Evolutionary conservation across 2,113 vertebrate genomes (phyloP), one percentile per base, ranked within the genome.

Genomic region (Ceyx cyanopectus): DNA sequence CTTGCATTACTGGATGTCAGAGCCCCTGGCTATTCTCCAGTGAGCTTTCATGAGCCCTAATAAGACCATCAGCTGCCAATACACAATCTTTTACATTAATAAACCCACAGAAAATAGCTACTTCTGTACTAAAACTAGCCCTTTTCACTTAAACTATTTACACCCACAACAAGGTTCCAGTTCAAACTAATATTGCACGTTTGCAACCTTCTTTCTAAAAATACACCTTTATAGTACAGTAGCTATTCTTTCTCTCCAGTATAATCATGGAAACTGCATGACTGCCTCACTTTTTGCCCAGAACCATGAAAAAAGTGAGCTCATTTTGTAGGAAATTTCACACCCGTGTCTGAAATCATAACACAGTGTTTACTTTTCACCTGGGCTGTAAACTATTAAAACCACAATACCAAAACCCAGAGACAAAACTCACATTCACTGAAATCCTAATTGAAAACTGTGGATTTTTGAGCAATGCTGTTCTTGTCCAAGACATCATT

Each of bases 371-470:
- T 95, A 92, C 86, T 85, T 95, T 82, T 69, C 51, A 69, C 83
- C 56, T 69, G 40, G 68, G 43, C 65, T 93, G 72, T 80, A 91
- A 95, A 80, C 74, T 62, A 76, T 79, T 94, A 91, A 94, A 96
- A 80, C 75, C 78, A 93, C 70, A 87, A 79, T 0, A 0, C 14
- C 63, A 61, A 51, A 66, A 43, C 67, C 32, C 26, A 18, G 21
- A 60, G 81, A 89, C 87, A 96, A 91, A 91, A 85, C 75, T 77
- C 43, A 46, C 72, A 92, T 92, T 96, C 78, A 92, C n/a, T 66
- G 54, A 87, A 93, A 48, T 58, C 37, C 37, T 50, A 60, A 77
- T 0, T 81, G 89, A 81, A 91, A 84, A 73, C 43, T 43, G 20
- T 29, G 69, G 70, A 75, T 76, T 74, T 75, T 20, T 66, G 24